phyloP scores from a whole-genome alignment of 1,140 invertebrate species.

The Piezodorus guildinii region DNA sequence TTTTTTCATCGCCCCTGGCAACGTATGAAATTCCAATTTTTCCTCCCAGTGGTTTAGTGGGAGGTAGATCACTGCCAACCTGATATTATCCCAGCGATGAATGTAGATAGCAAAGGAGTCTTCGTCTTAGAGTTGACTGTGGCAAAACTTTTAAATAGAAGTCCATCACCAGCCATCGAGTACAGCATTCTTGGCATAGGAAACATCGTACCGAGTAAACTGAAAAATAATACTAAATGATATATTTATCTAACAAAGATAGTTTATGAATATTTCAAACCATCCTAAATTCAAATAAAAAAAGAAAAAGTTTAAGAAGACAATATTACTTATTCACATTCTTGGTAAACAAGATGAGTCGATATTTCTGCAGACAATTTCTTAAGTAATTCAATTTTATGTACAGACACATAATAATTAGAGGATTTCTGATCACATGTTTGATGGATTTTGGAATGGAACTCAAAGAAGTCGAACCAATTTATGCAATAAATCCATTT shows the following conservation, averaged over 20 bases:
- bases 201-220: constrained; percentile 23
- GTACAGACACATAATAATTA: too few relatives aligned
- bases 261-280: neutral
- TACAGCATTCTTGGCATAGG: constrained; percentile 35
- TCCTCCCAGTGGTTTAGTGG: too few relatives aligned
- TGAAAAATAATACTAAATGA: constrained; percentile 10
- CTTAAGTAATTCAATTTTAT: too few relatives aligned
- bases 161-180: constrained; percentile 49
- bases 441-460: too few relatives aligned
- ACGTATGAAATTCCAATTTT: too few relatives aligned
- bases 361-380: neutral
- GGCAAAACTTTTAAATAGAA: constrained; percentile 42
- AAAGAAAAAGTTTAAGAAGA: neutral
- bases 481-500: too few relatives aligned
- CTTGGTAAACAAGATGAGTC: neutral
- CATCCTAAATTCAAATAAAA: too few relatives aligned
- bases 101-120: constrained; percentile 46
- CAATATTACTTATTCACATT: neutral
- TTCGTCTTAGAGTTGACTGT: constrained; percentile 40
- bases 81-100: constrained; percentile 34
- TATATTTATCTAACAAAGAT: neutral
- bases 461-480: neutral
- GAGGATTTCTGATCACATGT: too few relatives aligned
- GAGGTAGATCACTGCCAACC: constrained; percentile 12
- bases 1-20: too few relatives aligned